Conservation (phyloP, 2,113 vertebrate species). For the Marcusenius ussheri region DNA sequence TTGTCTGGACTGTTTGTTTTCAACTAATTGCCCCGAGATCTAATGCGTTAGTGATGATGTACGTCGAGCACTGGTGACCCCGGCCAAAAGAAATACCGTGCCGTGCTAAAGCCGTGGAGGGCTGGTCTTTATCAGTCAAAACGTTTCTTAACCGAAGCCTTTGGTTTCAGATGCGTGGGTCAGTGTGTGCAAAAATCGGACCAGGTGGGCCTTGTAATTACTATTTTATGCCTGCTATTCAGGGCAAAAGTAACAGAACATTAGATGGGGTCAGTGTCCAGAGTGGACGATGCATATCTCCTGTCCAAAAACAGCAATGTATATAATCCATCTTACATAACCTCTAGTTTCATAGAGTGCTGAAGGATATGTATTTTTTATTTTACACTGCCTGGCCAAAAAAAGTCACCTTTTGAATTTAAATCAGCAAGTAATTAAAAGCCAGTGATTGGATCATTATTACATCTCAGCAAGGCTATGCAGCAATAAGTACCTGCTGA, state of each 20-base stretch:
- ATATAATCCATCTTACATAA: background rate
- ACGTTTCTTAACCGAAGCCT: conserved; percentile 58
- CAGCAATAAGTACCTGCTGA: background rate
- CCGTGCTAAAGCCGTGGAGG: conserved; percentile 57
- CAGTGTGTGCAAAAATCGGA: conserved; percentile 52
- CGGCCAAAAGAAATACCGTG: conserved; percentile 84
- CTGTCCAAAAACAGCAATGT: background rate
- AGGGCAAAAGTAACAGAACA: conserved; percentile 41
- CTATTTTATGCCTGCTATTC: conserved; percentile 54
- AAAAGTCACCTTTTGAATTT: background rate
- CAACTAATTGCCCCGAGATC: conserved; percentile 92
- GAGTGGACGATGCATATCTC: background rate
- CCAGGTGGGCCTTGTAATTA: conserved; percentile 58
- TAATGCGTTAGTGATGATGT: conserved; percentile 99
- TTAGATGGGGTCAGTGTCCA: conserved; percentile 14
- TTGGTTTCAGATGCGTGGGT: conserved; percentile 59
- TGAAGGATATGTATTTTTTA: background rate
- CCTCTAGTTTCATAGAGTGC: background rate
- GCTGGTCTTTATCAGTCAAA: conserved; percentile 58
- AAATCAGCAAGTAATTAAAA: background rate
- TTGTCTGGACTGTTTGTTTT: conserved; percentile 96
- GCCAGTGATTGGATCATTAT: background rate
- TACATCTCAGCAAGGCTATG: background rate
- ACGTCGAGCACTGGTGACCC: conserved; percentile 72
- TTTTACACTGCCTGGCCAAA: background rate